Base-by-base conservation (phyloP, 2,888 invertebrate species). In the Coenonympha arcania region DNA sequence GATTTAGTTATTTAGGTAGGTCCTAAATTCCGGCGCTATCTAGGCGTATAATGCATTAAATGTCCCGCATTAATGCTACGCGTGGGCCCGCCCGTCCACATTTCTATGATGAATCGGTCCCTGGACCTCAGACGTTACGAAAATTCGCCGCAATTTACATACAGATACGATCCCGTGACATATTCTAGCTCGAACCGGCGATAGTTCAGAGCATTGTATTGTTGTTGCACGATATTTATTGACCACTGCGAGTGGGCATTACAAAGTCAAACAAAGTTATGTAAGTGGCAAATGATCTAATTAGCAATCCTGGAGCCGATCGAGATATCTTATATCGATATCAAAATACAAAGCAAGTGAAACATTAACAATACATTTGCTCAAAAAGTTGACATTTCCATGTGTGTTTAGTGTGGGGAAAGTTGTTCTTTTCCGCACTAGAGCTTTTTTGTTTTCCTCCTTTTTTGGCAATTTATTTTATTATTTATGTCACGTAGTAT, bases 41-140 rank as follows among this genome's bases (percentile, higher is more conserved):
- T 56, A 51, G 50, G 54, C 57, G 59, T 55, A 54, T 57, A 62
- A 61, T 72, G 72, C 72, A 74, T 79, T 76, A 73, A 75, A 76
- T 62, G 68, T 64, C 59, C 58, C 63, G 71, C 71, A 71, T 75
- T 73, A 74, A 69, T 66, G 66, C 56, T 42, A 58, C 57, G 81
- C 82, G 85, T 85, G 80, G 85, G 85, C 71, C 55, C 79, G 68
- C 71, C 73, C 79, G 83, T 82, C 82, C 79, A 80, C 83, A 81
- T 82, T 79, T 76, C 76, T 79, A 83, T 85, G 85, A 85, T 84
- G 82, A 75, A 85, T 84, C 76, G 84, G 70, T 72, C 71, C 63
- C 69, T 67, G 70, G 71, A 71, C 71, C 70, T 68, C 66, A 65
- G 63, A 56, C 63, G 74, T 84, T 82, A 79, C 83, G 80, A 82